Base-by-base conservation (phyloP, 2,888 invertebrate genomes). In the Elysia crispata region DNA sequence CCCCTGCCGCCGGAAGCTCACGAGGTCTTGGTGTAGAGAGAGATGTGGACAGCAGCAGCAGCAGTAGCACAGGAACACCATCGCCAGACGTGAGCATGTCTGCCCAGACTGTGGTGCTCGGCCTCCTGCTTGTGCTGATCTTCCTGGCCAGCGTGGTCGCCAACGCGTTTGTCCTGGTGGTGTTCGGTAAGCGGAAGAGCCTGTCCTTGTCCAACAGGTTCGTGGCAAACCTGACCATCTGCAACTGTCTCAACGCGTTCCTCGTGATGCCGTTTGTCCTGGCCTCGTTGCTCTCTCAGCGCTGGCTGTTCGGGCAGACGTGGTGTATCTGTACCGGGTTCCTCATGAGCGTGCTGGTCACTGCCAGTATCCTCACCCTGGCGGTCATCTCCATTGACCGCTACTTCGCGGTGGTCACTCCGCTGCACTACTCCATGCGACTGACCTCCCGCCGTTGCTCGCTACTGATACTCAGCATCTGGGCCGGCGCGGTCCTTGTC, bases 181-280 rank as follows among this genome's bases (percentile, higher is more conserved):
- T 96, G 74, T 96, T 96, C 92, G 94, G 95, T 91, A 93, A 95
- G 87, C 94, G 95, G 86, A 95, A 96, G 75, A 94, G 95, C 72
- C 94, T 96, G 89, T 96, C 95, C 85, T 95, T 96, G 87, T 96
- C 96, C 81, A 96, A 96, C 94, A 94, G 93, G 85, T 93, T 93
- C 86, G 93, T 94, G 25, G 87, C 95, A 90, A 95, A 94, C 88
- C 90, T 94, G 85, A 93, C 93, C 25, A 89, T 93, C 50, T 93
- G 93, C 78, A 93, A 94, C 87, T 89, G 93, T 54, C 86, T 93
- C 62, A 92, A 93, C 72, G 92, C 93, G 0, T 83, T 92, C 31
- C 87, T 93, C 33, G 92, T 93, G 41, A 92, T 92, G 83, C 93
- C 93, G 0, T 87, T 92, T 67, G 90, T 92, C 49, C 90, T 92